These are phyloP conservation scores for Hydrolagus affinis DNA, from an alignment of 2,113 vertebrate genomes.

Conservation along the genomic window DNA sequence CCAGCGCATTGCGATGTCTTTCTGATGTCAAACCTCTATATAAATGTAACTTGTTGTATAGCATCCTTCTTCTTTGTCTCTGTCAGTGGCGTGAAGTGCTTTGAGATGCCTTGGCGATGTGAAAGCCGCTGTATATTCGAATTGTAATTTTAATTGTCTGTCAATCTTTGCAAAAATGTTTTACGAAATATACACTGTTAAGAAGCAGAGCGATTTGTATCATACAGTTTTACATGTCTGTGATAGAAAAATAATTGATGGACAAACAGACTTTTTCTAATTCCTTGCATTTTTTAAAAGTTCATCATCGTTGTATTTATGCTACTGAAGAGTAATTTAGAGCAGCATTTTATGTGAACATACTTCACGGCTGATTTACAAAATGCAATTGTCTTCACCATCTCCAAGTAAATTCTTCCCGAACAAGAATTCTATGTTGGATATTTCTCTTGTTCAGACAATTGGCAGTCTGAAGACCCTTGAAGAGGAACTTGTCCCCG, in stretches of 20 bases:
- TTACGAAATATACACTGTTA: too few species aligned
- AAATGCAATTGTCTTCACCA: background rate
- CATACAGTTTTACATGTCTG: background rate
- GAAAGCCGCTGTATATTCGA: too few species aligned
- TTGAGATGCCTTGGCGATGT: too few species aligned
- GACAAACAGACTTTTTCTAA: background rate
- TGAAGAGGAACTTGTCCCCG: constrained; percentile 54
- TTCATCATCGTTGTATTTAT: background rate
- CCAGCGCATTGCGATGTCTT: too few species aligned
- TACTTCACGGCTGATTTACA: background rate
- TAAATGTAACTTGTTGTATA: too few species aligned
- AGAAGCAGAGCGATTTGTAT: too few species aligned
- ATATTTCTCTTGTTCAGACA: constrained; percentile 50
- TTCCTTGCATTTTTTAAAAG: background rate
- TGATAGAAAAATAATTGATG: background rate
- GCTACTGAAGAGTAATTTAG: background rate
- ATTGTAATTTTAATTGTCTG: too few species aligned
- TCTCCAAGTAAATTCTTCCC: background rate
- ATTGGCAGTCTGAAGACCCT: constrained; percentile 52
- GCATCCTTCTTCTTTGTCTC: too few species aligned
- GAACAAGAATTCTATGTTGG: background rate
- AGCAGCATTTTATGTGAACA: background rate
- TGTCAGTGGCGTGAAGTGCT: too few species aligned
- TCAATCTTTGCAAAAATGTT: too few species aligned
- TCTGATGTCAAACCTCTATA: too few species aligned